Base-by-base conservation (phyloP, 1,140 invertebrate genomes). In the Cardiocondyla obscurior region DNA sequence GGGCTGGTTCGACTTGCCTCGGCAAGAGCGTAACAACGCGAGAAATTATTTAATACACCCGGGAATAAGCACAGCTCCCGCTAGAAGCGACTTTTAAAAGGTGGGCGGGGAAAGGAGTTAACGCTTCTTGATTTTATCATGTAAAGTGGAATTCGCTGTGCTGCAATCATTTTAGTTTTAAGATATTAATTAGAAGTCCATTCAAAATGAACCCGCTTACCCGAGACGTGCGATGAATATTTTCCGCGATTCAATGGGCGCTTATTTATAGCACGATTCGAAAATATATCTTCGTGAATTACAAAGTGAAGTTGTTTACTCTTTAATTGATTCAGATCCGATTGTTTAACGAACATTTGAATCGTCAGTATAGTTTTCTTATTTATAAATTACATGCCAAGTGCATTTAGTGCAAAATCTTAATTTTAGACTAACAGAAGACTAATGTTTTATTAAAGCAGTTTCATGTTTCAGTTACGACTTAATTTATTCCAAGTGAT, bases 21-120 rank as follows among this genome's bases (percentile, higher is more conserved):
- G 28, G 6, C 46, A 77, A 65, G 39, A 77, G 49, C 28, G 30
- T 62, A 77, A 65, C 60, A 77, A 65, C 46, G 58, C 60, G 55
- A 64, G 60, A 77, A 77, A 51, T 77, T 77, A 77, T 64, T 62
- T 64, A 77, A 62, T 77, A 22, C 42, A 25, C 60, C 0, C 42
- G 73, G 33, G 70, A 19, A 73, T 42, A 4, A 58, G 58, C 53
- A 36, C 22, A 19, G 19, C 22, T 72, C 49, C 28, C 69, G 25
- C 19, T 53, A 39, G 22, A 25, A 55, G 22, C 16, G 49, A 57
- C 33, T 72, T 72, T 57, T 36, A 72, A 72, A 55, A 72, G 22
- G n/a, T n/a, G 7, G n/a, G 0, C 3, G 12, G 58, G 7, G 3
- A 2, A 6, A 62, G 1, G 12, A 62, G 1, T 14, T 39, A 73